phyloP scores from a whole-genome alignment of 2,113 vertebrate species.

The Lampris incognitus region DNA sequence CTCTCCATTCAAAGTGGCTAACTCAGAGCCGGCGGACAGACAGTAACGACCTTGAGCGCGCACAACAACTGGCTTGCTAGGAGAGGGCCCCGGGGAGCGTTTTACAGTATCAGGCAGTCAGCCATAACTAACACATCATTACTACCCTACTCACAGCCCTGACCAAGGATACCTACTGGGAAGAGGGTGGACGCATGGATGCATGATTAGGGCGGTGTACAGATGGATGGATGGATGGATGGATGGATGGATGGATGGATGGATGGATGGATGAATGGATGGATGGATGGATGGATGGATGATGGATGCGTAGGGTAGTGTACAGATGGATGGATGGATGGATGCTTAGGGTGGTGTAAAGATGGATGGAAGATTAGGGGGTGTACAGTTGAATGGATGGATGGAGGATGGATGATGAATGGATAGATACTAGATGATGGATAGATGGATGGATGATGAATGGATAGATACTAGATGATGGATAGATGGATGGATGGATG shows the following conservation, averaged over 20 bases:
- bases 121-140: slow-evolving; percentile 79
- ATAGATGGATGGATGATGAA: no score
- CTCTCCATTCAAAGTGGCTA: slow-evolving; percentile 66
- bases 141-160: slow-evolving; percentile 57
- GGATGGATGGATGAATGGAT: background rate
- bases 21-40: slow-evolving; percentile 70
- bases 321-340: no score
- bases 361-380: no score
- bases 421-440: no score
- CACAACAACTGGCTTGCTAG: slow-evolving; percentile 71
- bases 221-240: slow-evolving; percentile 11
- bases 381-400: no score
- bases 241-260: slow-evolving; percentile 4
- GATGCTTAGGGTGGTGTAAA: background rate
- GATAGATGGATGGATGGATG: no score
- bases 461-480: no score
- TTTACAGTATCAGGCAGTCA: slow-evolving; percentile 78
- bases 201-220: background rate
- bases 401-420: no score
- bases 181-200: slow-evolving; percentile 8
- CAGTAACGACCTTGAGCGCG: slow-evolving; percentile 75
- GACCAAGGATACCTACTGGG: slow-evolving; percentile 30
- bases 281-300: background rate
- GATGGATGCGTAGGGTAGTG: no score
- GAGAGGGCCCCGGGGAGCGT: slow-evolving; percentile 68